Base-by-base conservation (phyloP, 2,888 invertebrate species). In the Trissoscelio sp. region DNA sequence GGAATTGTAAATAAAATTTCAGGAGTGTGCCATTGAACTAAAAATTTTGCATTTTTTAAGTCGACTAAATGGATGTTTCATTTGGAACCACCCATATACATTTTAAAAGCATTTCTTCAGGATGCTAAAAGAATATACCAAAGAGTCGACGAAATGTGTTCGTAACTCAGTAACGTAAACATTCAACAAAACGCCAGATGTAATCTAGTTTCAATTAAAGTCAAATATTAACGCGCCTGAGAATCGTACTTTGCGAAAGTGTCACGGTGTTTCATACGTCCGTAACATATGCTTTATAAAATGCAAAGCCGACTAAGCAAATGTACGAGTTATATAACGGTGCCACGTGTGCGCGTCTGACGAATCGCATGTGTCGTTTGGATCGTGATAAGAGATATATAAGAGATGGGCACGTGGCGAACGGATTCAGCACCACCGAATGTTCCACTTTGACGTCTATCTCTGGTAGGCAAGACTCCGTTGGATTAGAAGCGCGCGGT, bases 311-410 rank as follows among this genome's bases (percentile, higher is more conserved):
- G 77, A 51, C 69, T 79, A 77, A 51, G 79, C 82, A 73, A 75
- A 67, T 67, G 79, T 46, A 44, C 75, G 44, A 72, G 62, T 62
- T 82, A 72, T 79, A 75, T 72, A 79, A 77, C 57, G 28, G 51
- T 12, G 77, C 67, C 81, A 83, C 81, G 79, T 81, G 83, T 81
- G 55, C 37, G 42, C 48, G 62, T 22, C 79, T 67, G 80, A 81
- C 67, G 80, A 81, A 80, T 80, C 70, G 78, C 83, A 83, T 83
- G 79, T 83, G 83, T 75, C 75, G 81, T 81, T 73, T 58, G 80
- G 67, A 83, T 70, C 66, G 72, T 83, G 86, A 87, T 87, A 87
- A 86, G 83, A 85, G 84, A 85, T 85, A 73, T 83, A 81, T 81
- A 82, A 79, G 81, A 67, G 83, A 58, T 62, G 60, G 57, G 70